phyloP scores from a whole-genome alignment of 1,140 invertebrate species.

The Eumeta japonica region DNA sequence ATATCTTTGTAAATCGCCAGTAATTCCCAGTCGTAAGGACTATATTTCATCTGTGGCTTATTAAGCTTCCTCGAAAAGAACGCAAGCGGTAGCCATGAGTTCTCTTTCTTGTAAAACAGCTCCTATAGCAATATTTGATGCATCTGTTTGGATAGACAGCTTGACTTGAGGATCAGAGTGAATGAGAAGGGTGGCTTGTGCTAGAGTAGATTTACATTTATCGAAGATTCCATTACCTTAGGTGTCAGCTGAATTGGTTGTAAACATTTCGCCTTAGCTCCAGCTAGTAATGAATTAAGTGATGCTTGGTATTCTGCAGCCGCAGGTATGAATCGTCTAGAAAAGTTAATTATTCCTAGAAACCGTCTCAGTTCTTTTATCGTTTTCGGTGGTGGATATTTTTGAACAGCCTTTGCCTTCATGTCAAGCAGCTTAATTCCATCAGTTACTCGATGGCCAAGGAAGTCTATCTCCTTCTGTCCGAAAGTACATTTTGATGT shows the following conservation, averaged over 20 bases:
- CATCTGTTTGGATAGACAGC: constrained; percentile 3
- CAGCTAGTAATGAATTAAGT: constrained; percentile 2
- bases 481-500: constrained; percentile 12
- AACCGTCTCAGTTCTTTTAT: constrained; percentile 12
- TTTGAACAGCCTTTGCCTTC: constrained; percentile 6
- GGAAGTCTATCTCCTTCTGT: constrained; percentile 18
- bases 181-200: constrained; percentile 2
- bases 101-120: constrained; percentile 2
- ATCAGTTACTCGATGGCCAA: constrained; percentile 19
- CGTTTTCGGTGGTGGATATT: constrained; percentile 11
- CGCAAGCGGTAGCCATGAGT: constrained; percentile 15
- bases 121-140: constrained; percentile 4
- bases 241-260: constrained; percentile 3
- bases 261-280: constrained; percentile 1
- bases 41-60: constrained; percentile 9
- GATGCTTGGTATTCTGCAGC: constrained; percentile 8
- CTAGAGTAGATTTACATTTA: constrained; percentile 1
- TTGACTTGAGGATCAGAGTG: constrained; percentile 6
- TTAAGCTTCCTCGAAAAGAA: constrained; percentile 11
- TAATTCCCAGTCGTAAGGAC: constrained; percentile 12
- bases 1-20: constrained; percentile 15
- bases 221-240: constrained; percentile 3
- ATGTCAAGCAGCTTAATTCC: constrained; percentile 1
- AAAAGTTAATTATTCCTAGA: too few relatives aligned
- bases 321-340: constrained; percentile 10